A percentile compares a stretch with the other conserved stretches of the same genome.
phyloP scores from a whole-genome alignment of 1,140 invertebrate genomes.

The Acromyrmex echinatior region DNA sequence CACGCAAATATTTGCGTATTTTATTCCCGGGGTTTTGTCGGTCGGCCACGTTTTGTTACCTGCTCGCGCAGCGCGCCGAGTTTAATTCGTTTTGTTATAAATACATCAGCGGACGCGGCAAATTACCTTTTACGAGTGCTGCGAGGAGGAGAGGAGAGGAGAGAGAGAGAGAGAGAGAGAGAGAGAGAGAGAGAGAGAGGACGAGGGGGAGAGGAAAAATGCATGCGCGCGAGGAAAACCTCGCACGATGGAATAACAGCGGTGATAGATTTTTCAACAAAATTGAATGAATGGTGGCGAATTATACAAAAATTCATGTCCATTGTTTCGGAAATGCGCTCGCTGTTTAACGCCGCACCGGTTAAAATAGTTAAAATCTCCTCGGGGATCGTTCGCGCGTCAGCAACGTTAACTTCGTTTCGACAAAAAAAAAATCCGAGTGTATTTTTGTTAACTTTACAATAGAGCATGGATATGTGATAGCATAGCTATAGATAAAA shows the following conservation, averaged over 20 bases:
- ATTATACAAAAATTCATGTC: constrained; percentile 49
- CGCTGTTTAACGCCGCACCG: constrained; percentile 43
- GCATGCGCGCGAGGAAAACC: constrained; percentile 60
- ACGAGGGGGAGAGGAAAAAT: not conserved
- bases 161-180: not conserved
- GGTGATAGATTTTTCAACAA: constrained; percentile 54
- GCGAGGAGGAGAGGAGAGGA: not conserved
- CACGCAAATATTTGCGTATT: constrained; percentile 76
- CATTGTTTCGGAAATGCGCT: constrained; percentile 33
- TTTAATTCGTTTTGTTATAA: constrained; percentile 77
- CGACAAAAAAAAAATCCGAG: not conserved
- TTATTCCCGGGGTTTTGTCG: constrained; percentile 66
- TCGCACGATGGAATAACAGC: constrained; percentile 38
- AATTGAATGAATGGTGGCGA: constrained; percentile 45
- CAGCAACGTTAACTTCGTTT: constrained; percentile 75
- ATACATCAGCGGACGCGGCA: constrained; percentile 75
- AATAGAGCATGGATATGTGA: not conserved
- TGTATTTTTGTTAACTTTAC: constrained; percentile 15
- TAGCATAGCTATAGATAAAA: not conserved
- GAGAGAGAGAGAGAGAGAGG: not conserved
- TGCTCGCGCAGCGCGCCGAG: constrained; percentile 60
- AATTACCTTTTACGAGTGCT: constrained; percentile 77
- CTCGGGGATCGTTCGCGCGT: constrained; percentile 64
- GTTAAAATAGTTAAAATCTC: constrained; percentile 45
- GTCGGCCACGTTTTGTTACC: constrained; percentile 65